These are phyloP conservation scores for Oncorhynchus kisutch DNA, from an alignment of 2,113 vertebrate genomes.

Conservation along the genomic window DNA sequence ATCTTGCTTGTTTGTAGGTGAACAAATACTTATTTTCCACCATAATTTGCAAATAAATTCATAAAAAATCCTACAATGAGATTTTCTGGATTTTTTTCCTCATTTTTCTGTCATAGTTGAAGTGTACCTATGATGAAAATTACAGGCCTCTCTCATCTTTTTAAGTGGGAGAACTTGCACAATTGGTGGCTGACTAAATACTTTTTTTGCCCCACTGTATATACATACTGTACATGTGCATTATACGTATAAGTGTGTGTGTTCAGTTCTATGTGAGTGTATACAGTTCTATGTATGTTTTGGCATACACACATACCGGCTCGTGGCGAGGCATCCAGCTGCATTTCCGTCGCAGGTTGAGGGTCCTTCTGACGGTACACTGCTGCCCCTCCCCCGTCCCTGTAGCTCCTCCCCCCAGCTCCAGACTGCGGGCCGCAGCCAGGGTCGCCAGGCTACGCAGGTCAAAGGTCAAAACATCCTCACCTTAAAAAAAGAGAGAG, in stretches of 20 bases:
- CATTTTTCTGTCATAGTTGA: too few relatives aligned
- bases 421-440: slow-evolving; percentile 86
- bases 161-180: too few relatives aligned
- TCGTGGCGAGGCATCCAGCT: slow-evolving; percentile 90
- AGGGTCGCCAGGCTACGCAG: slow-evolving; percentile 89
- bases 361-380: slow-evolving; percentile 75
- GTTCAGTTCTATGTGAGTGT: slow-evolving; percentile 11
- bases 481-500: slow-evolving; percentile 65
- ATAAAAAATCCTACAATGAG: too few relatives aligned
- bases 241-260: background rate
- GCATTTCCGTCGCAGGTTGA: slow-evolving; percentile 87
- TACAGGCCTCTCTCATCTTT: too few relatives aligned
- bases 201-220: background rate
- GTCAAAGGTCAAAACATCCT: slow-evolving; percentile 86
- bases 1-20: too few relatives aligned
- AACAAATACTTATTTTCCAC: too few relatives aligned
- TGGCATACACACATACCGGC: slow-evolving; percentile 75
- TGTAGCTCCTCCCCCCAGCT: slow-evolving; percentile 61
- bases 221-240: background rate
- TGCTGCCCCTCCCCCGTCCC: slow-evolving; percentile 22
- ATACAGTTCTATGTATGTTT: background rate
- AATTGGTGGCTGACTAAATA: too few relatives aligned
- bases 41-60: too few relatives aligned
- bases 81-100: too few relatives aligned
- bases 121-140: too few relatives aligned